These are phyloP conservation scores for Leucoraja ocellata DNA, from an alignment of 2,797 vertebrate species.

Conservation along the genomic window DNA sequence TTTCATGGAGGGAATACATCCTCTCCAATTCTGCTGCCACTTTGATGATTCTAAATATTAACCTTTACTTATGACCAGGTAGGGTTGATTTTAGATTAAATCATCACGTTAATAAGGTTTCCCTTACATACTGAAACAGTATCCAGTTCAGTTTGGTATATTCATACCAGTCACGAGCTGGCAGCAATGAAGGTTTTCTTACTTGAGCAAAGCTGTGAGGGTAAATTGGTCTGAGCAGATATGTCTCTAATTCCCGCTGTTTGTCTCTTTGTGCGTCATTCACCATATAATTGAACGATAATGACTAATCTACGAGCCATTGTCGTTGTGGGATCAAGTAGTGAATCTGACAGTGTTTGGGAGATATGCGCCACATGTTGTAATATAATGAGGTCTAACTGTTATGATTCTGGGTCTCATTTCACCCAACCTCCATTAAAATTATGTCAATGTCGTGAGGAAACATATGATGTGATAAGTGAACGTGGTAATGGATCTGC, in stretches of 20 bases:
- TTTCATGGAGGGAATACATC: neutral
- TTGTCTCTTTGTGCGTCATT: neutral
- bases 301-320: neutral
- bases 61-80: neutral
- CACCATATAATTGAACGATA: neutral
- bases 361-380: neutral
- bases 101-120: neutral
- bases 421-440: neutral
- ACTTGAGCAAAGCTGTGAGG: neutral
- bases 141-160: neutral
- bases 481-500: neutral
- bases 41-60: neutral
- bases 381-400: neutral
- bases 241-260: neutral
- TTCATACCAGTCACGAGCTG: neutral
- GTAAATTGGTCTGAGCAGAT: neutral
- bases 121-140: neutral
- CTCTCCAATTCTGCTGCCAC: neutral
- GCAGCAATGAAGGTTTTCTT: neutral
- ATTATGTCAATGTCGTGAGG: neutral
- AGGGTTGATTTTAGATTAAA: too few relatives aligned
- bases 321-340: neutral
- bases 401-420: neutral
- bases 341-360: neutral
- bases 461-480: neutral